phyloP scores from a whole-genome alignment of 1,140 invertebrate species.

The Drosophila takahashii region DNA sequence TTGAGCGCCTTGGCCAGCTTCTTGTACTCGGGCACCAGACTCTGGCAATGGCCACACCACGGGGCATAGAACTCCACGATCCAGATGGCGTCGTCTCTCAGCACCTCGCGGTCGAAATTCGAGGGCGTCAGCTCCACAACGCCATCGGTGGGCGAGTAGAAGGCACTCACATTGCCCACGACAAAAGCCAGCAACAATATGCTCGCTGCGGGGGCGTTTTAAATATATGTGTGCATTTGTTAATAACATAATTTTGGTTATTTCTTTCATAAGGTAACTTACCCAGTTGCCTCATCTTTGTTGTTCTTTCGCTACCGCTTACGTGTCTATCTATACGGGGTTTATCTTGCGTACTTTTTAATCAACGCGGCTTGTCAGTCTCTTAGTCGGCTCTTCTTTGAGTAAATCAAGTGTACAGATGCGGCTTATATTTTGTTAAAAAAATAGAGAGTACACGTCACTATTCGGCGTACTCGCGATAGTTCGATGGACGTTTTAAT shows the following conservation, averaged over 20 bases:
- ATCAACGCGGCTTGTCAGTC: conserved; percentile 12
- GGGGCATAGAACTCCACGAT: conserved; percentile 95
- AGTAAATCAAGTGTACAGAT: conserved; percentile 1
- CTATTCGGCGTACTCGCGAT: conserved; percentile 10
- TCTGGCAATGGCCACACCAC: conserved; percentile 96
- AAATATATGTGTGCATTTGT: conserved; percentile 9
- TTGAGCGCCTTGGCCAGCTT: conserved; percentile 95
- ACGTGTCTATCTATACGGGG: conserved; percentile 7
- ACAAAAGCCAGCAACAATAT: conserved; percentile 60
- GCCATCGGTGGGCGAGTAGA: conserved; percentile 93
- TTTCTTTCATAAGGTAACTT: neutral
- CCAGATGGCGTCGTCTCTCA: conserved; percentile 94
- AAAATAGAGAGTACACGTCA: conserved; percentile 28
- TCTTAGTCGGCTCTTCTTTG: neutral
- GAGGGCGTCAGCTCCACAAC: conserved; percentile 95
- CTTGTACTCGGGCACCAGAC: conserved; percentile 93
- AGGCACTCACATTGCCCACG: conserved; percentile 85
- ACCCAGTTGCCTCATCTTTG: conserved; percentile 20
- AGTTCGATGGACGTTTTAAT: neutral
- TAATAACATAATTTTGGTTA: neutral
- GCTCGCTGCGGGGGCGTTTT: conserved; percentile 30
- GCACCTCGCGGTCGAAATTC: conserved; percentile 96
- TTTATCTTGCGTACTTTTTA: conserved; percentile 13
- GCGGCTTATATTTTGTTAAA: conserved; percentile 31
- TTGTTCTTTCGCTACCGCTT: neutral